phyloP scores from a whole-genome alignment of 1,140 invertebrate genomes.

The Diploscapter pachys region DNA sequence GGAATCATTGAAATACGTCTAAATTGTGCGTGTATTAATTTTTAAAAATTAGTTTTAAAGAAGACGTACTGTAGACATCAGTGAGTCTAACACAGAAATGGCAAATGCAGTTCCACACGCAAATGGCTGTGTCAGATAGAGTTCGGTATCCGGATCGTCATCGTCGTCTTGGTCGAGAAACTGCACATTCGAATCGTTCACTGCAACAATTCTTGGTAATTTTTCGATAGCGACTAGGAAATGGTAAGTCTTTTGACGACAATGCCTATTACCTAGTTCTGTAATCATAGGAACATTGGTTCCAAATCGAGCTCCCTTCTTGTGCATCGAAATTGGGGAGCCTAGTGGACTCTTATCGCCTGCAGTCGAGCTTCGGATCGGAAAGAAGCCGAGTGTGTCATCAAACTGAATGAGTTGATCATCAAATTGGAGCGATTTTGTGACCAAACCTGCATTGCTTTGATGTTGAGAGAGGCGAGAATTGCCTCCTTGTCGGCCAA shows the following conservation, averaged over 20 bases:
- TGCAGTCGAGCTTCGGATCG: conserved; percentile 35
- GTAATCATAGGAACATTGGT: conserved; percentile 99
- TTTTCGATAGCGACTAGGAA: too few relatives aligned
- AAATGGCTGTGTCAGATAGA: conserved; percentile 98
- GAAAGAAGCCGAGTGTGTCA: conserved; percentile 53
- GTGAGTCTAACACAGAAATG: conserved; percentile 96
- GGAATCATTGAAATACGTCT: conserved; percentile 99
- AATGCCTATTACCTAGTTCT: conserved; percentile 68
- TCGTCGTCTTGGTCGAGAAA: conserved; percentile 99
- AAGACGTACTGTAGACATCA: conserved; percentile 88
- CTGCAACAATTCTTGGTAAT: conserved; percentile 63
- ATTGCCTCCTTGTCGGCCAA: conserved; percentile 99
- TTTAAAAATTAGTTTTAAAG: conserved; percentile 2
- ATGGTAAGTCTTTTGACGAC: too few relatives aligned
- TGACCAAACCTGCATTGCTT: conserved; percentile 81
- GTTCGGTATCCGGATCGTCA: conserved; percentile 96
- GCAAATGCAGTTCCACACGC: conserved; percentile 99
- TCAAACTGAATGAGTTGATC: conserved; percentile 38
- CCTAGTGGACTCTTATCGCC: conserved; percentile 37
- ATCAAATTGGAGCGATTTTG: conserved; percentile 17
- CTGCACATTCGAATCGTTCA: conserved; percentile 99
- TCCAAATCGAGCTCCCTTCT: conserved; percentile 90
- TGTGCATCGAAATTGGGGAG: conserved; percentile 62
- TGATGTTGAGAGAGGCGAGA: conserved; percentile 97
- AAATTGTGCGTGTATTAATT: conserved; percentile 54